Percentiles rank a stretch among this genome's conserved stretches.
These are phyloP conservation scores for Bujurquina vittata DNA, from an alignment of 2,113 vertebrate species.

Conservation along the genomic window DNA sequence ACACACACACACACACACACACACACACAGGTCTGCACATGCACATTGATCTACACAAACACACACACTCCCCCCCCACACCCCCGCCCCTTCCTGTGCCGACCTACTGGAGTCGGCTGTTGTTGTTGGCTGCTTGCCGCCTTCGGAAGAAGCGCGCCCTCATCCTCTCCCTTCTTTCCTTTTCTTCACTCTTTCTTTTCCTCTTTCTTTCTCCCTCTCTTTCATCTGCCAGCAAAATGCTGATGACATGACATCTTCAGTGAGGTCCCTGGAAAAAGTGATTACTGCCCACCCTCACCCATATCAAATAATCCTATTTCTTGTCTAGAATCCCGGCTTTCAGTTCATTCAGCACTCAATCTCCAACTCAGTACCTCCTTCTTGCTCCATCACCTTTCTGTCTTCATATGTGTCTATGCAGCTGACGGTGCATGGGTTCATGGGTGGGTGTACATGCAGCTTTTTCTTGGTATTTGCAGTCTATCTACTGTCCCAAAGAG, in stretches of 20 bases:
- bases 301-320: constrained; percentile 57
- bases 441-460: neutral
- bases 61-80: constrained; percentile 32
- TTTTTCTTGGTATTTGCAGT: constrained; percentile 19
- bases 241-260: constrained; percentile 88
- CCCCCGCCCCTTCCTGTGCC: constrained; percentile 87
- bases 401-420: neutral
- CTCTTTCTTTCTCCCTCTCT: constrained; percentile 11
- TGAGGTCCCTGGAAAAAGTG: constrained; percentile 76
- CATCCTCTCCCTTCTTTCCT: constrained; percentile 52
- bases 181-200: constrained; percentile 41
- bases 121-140: constrained; percentile 90
- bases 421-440: neutral
- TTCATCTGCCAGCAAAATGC: constrained; percentile 79
- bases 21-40: constrained; percentile 57
- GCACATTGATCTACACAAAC: constrained; percentile 22
- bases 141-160: constrained; percentile 80
- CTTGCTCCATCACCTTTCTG: constrained; percentile 19
- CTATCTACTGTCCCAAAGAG: constrained; percentile 23
- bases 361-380: neutral
- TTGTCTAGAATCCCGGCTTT: constrained; percentile 13
- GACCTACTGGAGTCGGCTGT: constrained; percentile 95
- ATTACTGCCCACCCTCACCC: constrained; percentile 48
- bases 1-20: constrained; percentile 15
- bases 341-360: constrained; percentile 16